Base-by-base conservation (phyloP, 2,888 invertebrate genomes). In the Zaprionus obscuricornis region DNA sequence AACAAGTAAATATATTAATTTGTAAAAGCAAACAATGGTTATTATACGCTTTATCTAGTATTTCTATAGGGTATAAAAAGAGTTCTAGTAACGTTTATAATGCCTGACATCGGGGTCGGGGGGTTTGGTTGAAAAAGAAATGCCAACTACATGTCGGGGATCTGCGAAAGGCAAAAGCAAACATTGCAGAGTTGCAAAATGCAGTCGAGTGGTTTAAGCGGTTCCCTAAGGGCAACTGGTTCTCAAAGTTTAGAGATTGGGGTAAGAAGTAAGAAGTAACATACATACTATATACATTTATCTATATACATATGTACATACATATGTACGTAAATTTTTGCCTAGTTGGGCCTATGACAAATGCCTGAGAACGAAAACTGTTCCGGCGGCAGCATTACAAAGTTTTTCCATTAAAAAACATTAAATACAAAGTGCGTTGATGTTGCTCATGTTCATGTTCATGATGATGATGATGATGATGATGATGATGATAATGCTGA, bases 361-460 rank as follows among this genome's bases (percentile, higher is more conserved):
- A 69, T 69, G 69, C 57, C n/a, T 10, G 52, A 16, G 37, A 51
- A 66, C 49, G 67, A 67, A 70, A 74, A 74, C 66, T 60, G 63
- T 51, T 66, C 39, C 51, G 54, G 34, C 64, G 40, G 65, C 52
- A 59, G 74, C 57, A 59, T 71, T 67, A 74, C 74, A 74, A 72
- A 74, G 74, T 74, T 74, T 74, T 74, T 74, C 74, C 72, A 74
- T 74, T 74, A 74, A 68, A 73, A 74, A 68, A 74, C 71, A 74
- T 74, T 74, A 74, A 74, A 70, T 74, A 74, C 70, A 74, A 74
- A 74, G 70, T 74, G 74, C 70, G 74, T 71, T 67, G 54, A 60
- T 64, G 66, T 40, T 60, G 57, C 37, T 36, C 26, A 54, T 33
- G 46, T 17, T 11, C 37, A 5, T 3, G 7, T 14, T 1, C 13